Evolutionary conservation across 2,797 vertebrate genomes (phyloP).

Genomic region (Megalops cyprinoides): DNA sequence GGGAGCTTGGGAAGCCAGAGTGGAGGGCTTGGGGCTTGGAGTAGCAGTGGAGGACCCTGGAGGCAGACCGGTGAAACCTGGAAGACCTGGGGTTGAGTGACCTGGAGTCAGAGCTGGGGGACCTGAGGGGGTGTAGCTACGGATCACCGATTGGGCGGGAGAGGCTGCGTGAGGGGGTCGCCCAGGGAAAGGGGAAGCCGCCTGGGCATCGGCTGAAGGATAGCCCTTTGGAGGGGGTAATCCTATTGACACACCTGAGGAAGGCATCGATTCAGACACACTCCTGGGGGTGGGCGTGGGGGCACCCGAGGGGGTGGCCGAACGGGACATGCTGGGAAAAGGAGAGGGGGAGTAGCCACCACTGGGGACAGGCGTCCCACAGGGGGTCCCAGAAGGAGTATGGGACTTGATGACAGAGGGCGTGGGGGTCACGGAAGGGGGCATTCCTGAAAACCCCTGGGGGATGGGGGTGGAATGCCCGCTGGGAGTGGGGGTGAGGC

Average conservation of each 20-base stretch:
- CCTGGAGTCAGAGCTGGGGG: conserved; percentile 65
- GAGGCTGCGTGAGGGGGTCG: conserved; percentile 73
- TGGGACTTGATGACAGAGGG: conserved; percentile 77
- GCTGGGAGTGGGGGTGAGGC: conserved; percentile 58
- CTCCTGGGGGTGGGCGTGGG: conserved; percentile 71
- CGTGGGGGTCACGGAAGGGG: conserved; percentile 62
- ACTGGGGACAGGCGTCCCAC: conserved; percentile 72
- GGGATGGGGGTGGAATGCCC: conserved; percentile 48
- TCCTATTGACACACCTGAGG: conserved; percentile 70
- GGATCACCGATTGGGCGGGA: conserved; percentile 78
- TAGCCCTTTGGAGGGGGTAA: conserved; percentile 78
- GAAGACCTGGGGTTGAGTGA: conserved; percentile 75
- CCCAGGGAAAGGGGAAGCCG: conserved; percentile 73
- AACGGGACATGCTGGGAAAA: conserved; percentile 73
- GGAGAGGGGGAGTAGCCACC: conserved; percentile 76
- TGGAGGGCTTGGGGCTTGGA: conserved; percentile 69
- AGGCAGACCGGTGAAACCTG: conserved; percentile 70
- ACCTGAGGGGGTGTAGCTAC: conserved; percentile 84
- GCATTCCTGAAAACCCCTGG: conserved; percentile 35
- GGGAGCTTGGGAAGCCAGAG: conserved; percentile 49
- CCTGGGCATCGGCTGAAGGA: conserved; percentile 76
- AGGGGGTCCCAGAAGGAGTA: conserved; percentile 76
- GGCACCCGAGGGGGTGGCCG: conserved; percentile 64
- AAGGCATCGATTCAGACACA: conserved; percentile 66
- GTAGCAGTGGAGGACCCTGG: conserved; percentile 58